Conservation (phyloP, 2,797 vertebrate genomes). For the Acrossocheilus fasciatus region DNA sequence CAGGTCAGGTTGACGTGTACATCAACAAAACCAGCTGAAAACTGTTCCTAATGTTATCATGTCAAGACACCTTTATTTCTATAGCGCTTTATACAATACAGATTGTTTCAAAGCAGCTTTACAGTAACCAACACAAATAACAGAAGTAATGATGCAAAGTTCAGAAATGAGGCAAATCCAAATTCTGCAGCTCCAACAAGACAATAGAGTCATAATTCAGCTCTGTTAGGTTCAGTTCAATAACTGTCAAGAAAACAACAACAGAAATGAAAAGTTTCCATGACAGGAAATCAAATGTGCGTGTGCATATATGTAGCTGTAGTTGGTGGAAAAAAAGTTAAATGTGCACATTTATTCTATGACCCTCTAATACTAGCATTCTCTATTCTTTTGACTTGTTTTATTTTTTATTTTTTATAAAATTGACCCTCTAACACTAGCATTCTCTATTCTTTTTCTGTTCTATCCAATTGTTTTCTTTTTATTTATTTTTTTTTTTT, state of each 20-base stretch:
- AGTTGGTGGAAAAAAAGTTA: too few relatives aligned
- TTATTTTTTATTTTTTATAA: too few relatives aligned
- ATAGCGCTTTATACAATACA: neutral
- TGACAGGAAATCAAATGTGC: too few relatives aligned
- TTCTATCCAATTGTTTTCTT: too few relatives aligned
- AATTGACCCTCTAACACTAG: too few relatives aligned
- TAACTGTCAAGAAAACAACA: neutral
- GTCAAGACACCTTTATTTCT: neutral
- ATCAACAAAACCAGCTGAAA: neutral
- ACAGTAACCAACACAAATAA: neutral
- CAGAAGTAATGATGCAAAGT: neutral
- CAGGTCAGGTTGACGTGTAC: neutral
- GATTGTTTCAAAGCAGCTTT: neutral
- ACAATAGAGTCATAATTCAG: too few relatives aligned
- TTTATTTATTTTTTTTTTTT: too few relatives aligned
- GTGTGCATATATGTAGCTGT: too few relatives aligned
- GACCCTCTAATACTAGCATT: too few relatives aligned
- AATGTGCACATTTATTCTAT: neutral
- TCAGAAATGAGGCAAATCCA: neutral
- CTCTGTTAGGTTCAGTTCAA: neutral
- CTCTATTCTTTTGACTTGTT: too few relatives aligned
- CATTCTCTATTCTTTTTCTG: too few relatives aligned
- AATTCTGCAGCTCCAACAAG: neutral
- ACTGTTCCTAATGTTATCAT: neutral
- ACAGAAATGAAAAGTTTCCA: too few relatives aligned